A percentile compares a stretch with the other conserved stretches of the same genome.
Evolutionary conservation across 1,140 invertebrate species (phyloP).

Genomic region (Octopus bimaculoides): DNA sequence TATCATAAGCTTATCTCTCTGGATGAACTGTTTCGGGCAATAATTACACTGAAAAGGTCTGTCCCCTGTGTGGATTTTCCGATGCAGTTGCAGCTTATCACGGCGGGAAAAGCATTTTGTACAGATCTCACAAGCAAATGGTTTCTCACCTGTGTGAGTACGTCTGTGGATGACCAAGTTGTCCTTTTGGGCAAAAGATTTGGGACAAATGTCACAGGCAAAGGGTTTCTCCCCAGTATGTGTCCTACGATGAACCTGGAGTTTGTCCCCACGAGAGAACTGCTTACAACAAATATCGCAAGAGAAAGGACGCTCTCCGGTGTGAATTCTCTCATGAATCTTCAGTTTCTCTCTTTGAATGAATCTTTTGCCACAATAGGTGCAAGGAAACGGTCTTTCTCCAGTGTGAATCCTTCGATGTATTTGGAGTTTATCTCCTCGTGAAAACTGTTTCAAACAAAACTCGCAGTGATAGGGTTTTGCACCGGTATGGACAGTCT

Average conservation of each 20-base stretch:
- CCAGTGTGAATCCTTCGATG: slow-evolving; percentile 72
- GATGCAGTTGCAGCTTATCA: slow-evolving; percentile 3
- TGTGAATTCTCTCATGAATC: slow-evolving; percentile 63
- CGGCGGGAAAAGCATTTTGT: not conserved
- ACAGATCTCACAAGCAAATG: slow-evolving; percentile 1
- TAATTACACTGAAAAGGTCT: slow-evolving; percentile 35
- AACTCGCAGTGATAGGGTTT: slow-evolving; percentile 58
- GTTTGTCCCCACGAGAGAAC: slow-evolving; percentile 57
- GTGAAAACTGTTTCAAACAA: slow-evolving; percentile 25
- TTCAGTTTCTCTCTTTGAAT: slow-evolving; percentile 88
- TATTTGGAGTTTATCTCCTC: not conserved
- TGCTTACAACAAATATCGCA: slow-evolving; percentile 79
- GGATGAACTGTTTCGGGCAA: slow-evolving; percentile 69
- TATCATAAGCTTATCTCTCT: slow-evolving; percentile 45
- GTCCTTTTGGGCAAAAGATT: slow-evolving; percentile 83
- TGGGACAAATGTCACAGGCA: slow-evolving; percentile 84
- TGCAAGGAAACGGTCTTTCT: slow-evolving; percentile 51
- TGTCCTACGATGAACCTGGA: not conserved
- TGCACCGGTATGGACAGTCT: slow-evolving; percentile 83
- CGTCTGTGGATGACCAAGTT: slow-evolving; percentile 64
- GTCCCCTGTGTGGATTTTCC: slow-evolving; percentile 7
- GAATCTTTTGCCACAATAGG: slow-evolving; percentile 78
- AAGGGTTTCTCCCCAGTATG: slow-evolving; percentile 89
- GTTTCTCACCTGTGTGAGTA: slow-evolving; percentile 15
- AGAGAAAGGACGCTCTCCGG: slow-evolving; percentile 69